Evolutionary conservation across 2,797 vertebrate species (phyloP).

Genomic region (Alectoris magna): DNA sequence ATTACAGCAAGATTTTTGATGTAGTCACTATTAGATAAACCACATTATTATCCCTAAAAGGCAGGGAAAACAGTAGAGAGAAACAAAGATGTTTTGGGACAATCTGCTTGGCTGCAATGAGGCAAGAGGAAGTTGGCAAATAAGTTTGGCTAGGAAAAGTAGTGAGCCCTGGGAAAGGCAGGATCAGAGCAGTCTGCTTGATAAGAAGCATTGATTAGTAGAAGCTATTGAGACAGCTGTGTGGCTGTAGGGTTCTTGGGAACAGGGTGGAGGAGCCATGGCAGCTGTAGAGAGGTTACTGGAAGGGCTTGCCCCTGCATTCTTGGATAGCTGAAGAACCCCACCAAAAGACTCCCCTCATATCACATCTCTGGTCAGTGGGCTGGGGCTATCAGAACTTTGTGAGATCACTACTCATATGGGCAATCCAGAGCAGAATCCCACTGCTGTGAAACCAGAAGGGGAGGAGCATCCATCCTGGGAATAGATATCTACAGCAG

Average conservation of each 20-base stretch:
- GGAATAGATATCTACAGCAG: background rate
- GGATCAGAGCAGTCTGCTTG: background rate
- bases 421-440: background rate
- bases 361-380: background rate
- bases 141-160: background rate
- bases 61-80: background rate
- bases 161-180: background rate
- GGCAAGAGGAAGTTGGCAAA: background rate
- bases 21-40: background rate
- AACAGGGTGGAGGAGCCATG: background rate
- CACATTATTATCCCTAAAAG: background rate
- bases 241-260: background rate
- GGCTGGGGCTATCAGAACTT: background rate
- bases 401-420: accelerated
- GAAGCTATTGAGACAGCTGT: background rate
- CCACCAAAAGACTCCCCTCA: background rate
- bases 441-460: background rate
- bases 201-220: background rate
- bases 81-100: background rate
- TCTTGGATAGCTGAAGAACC: background rate
- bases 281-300: background rate
- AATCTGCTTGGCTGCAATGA: background rate
- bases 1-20: background rate
- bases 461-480: background rate
- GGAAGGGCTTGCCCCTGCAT: background rate